phyloP scores from a whole-genome alignment of 2,888 invertebrate genomes.

The Rotaria macrura region DNA sequence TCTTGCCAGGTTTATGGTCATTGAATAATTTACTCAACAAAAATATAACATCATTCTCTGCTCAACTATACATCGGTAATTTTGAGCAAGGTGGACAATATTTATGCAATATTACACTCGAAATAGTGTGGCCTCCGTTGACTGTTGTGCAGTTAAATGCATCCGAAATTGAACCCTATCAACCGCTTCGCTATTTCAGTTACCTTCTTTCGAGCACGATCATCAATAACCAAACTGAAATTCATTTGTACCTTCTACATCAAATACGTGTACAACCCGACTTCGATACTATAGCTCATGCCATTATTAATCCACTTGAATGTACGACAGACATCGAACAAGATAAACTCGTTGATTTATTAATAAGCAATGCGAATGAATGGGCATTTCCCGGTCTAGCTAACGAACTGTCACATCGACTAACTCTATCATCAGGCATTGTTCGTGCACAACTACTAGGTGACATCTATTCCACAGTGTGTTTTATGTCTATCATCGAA shows the following conservation, averaged over 20 bases:
- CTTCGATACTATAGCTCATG: not conserved
- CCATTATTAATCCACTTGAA: not conserved
- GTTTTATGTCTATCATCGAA: not conserved
- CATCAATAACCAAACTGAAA: not conserved
- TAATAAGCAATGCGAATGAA: not conserved
- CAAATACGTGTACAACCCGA: conserved; percentile 1
- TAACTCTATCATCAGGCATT: not conserved
- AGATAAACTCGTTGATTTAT: not conserved
- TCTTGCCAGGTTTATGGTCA: not conserved
- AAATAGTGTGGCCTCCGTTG: not conserved
- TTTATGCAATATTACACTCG: not conserved
- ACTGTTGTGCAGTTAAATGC: not conserved
- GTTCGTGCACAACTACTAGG: not conserved
- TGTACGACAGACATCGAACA: not conserved
- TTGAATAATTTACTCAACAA: not conserved
- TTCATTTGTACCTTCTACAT: not conserved
- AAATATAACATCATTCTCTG: not conserved
- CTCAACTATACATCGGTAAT: not conserved
- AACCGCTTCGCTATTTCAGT: not conserved
- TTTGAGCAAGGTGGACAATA: not conserved
- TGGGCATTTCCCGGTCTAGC: not conserved
- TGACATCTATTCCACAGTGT: not conserved
- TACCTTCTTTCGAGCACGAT: not conserved
- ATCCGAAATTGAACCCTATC: conserved; percentile 6
- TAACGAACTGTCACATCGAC: not conserved